Conservation (phyloP, 2,888 invertebrate genomes). For the Melanophora roralis region DNA sequence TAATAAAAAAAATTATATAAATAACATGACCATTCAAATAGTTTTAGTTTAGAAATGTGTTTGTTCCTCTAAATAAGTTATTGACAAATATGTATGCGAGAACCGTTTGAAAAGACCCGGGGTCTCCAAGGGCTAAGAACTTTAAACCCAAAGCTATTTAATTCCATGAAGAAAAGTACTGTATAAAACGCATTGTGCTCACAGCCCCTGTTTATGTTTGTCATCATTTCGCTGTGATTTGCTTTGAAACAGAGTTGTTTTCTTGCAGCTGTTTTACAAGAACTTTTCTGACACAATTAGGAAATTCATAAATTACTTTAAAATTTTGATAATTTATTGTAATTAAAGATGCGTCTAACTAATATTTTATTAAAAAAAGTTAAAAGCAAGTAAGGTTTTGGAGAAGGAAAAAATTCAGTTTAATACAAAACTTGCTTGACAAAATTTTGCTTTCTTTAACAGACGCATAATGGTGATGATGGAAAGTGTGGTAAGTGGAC, state of each 20-base stretch:
- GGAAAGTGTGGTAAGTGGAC: slow-evolving; percentile 88
- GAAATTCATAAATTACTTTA: neutral
- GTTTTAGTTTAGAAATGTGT: too few relatives aligned
- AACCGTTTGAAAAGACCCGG: too few relatives aligned
- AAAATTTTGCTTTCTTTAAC: neutral
- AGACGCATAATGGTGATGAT: slow-evolving; percentile 87
- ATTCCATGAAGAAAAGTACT: slow-evolving; percentile 1
- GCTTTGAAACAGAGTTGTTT: neutral
- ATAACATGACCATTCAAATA: too few relatives aligned
- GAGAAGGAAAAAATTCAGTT: neutral
- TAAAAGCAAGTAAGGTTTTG: slow-evolving; percentile 84
- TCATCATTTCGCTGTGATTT: neutral
- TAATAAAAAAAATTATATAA: too few relatives aligned
- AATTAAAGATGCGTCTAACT: slow-evolving; percentile 80
- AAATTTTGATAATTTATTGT: slow-evolving; percentile 27
- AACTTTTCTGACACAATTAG: slow-evolving; percentile 27
- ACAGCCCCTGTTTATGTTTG: too few relatives aligned
- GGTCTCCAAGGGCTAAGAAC: too few relatives aligned
- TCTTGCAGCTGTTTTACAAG: slow-evolving; percentile 48
- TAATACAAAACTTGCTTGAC: neutral
- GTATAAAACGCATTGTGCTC: too few relatives aligned
- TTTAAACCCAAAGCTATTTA: too few relatives aligned
- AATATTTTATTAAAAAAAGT: slow-evolving; percentile 83
- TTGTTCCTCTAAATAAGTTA: too few relatives aligned
- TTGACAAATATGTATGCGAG: too few relatives aligned